Conservation (phyloP, 2,797 vertebrate species). For the Phoxinus dragarum region DNA sequence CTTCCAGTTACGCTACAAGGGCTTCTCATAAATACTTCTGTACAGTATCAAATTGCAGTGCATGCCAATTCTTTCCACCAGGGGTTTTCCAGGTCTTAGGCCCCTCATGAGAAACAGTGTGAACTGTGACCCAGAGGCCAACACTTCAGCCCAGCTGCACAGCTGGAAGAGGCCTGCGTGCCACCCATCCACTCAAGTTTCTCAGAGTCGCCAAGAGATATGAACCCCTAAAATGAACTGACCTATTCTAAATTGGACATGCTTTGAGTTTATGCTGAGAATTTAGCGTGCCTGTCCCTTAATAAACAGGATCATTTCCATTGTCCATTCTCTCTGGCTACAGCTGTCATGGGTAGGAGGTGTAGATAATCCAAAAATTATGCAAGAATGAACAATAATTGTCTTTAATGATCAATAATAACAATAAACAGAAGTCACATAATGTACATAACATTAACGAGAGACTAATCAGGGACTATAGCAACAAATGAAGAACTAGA, state of each 20-base stretch:
- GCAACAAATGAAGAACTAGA: not conserved
- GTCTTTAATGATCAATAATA: not conserved
- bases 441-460: not conserved
- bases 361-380: not conserved
- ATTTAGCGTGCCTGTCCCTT: conserved; percentile 40
- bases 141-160: conserved; percentile 13
- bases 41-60: conserved; percentile 36
- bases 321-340: conserved; percentile 21
- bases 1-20: not conserved
- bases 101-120: conserved; percentile 23
- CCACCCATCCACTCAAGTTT: conserved; percentile 52
- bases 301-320: conserved; percentile 54
- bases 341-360: not conserved
- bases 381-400: not conserved
- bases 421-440: not conserved
- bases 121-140: conserved; percentile 16
- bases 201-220: conserved; percentile 38
- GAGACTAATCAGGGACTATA: not conserved
- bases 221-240: conserved; percentile 35
- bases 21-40: conserved; percentile 14
- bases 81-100: conserved; percentile 42
- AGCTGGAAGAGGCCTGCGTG: conserved; percentile 48
- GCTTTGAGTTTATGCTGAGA: conserved; percentile 38
- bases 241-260: conserved; percentile 42
- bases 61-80: conserved; percentile 37